Base-by-base conservation (phyloP, 2,888 invertebrate genomes). In the Cordilura impudica region DNA sequence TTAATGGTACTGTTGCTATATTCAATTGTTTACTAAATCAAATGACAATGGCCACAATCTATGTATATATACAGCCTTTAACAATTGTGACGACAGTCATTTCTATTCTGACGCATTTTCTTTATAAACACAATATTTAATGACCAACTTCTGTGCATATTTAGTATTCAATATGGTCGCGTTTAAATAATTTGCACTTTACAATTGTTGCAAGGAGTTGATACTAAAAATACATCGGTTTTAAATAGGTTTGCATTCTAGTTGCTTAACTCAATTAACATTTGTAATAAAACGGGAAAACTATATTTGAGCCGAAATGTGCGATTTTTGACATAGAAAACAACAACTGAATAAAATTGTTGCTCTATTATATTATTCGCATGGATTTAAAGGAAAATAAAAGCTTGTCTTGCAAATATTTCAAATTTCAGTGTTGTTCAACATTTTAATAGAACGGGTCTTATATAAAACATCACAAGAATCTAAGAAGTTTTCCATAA, bases 1-100 rank as follows among this genome's bases (percentile, higher is more conserved):
- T 45, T 14, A 23, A 26, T 29, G 45, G 31, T 60, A 19, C 29
- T 60, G 31, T 45, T 63, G n/a, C 18, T 43, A 56, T 53, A 23
- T 31, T 51, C 54, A 70, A 69, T 70, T 60, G 43, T 47, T 63
- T 69, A 60, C 60, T 51, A 66, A 69, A 58, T 58, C 43, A 47
- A 58, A 49, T 39, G 61, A 63, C 61, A 69, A 56, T 35, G 29
- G 29, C 16, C 19, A 58, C 18, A 8, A 56, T 29, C 4, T 45
- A 12, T 56, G n/a, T 14, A 58, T 16, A 19, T 16, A 47, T n/a
- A n/a, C n/a, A 51, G 26, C 18, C 19, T 19, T 51, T 51, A 47
- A 58, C 7, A 51, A 29, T 54, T 61, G n/a, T 54, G 60, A 70
- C 51, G 60, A 45, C 51, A 60, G 19, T 53, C 19, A 7, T 70